These are phyloP conservation scores for Hanleya hanleyi DNA, from an alignment of 2,888 invertebrate species.

Conservation along the genomic window DNA sequence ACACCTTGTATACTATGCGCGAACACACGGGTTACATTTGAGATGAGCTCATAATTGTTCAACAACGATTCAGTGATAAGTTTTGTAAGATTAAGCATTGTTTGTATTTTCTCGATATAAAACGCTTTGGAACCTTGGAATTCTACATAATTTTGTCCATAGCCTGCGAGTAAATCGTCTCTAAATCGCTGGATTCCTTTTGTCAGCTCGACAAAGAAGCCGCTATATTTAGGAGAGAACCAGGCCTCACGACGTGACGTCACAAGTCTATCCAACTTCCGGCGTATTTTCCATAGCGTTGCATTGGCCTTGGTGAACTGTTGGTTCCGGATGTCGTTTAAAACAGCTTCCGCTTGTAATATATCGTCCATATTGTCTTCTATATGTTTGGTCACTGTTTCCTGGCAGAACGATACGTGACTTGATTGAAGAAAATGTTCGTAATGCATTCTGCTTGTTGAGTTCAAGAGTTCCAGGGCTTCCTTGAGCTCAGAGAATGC, in stretches of 20 bases:
- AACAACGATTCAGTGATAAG: background rate
- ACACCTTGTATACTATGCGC: background rate
- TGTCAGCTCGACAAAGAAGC: background rate
- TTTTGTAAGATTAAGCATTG: background rate
- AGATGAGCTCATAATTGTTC: slow-evolving; percentile 1
- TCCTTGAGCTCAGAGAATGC: background rate
- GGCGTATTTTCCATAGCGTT: background rate
- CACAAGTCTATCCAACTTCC: background rate
- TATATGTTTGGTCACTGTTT: background rate
- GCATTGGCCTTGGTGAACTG: background rate
- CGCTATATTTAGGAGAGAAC: background rate
- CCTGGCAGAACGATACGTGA: slow-evolving; percentile 3
- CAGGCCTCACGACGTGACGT: background rate
- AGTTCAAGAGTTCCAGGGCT: background rate
- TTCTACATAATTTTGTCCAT: slow-evolving; percentile 2
- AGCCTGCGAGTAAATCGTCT: background rate
- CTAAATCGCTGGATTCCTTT: background rate
- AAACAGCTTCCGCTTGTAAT: background rate
- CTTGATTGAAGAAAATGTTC: background rate
- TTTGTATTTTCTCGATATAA: background rate
- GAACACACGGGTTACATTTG: background rate
- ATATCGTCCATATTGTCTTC: background rate
- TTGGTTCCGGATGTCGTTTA: background rate
- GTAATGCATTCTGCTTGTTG: background rate
- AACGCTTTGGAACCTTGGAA: background rate